phyloP scores from a whole-genome alignment of 2,113 vertebrate genomes.

The Genyomyrus donnyi region DNA sequence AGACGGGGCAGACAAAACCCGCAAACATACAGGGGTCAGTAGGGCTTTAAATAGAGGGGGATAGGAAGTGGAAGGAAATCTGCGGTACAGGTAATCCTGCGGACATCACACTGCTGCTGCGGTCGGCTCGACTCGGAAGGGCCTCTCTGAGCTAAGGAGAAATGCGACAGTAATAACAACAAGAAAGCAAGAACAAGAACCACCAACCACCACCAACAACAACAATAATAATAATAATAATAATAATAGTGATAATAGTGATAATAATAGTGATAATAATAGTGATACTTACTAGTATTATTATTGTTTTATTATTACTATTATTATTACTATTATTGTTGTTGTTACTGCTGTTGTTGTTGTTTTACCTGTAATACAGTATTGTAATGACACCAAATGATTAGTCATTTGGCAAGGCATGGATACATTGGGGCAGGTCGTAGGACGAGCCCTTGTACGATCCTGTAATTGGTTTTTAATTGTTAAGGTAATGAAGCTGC shows the following conservation, averaged over 20 bases:
- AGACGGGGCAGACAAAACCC: background rate
- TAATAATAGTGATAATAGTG: no score
- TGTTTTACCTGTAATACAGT: background rate
- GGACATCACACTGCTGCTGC: background rate
- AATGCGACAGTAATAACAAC: background rate
- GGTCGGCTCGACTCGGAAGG: background rate
- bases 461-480: background rate
- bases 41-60: background rate
- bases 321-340: background rate
- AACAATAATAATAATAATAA: no score
- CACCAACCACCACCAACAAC: no score
- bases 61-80: background rate
- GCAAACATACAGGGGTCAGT: background rate
- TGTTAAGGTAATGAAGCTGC: background rate
- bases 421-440: background rate
- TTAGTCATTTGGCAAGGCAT: background rate
- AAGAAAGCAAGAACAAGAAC: no score
- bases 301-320: no score
- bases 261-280: no score
- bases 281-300: no score
- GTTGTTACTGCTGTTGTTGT: background rate
- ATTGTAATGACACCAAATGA: background rate
- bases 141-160: background rate
- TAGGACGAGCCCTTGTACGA: background rate
- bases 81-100: background rate